Evolutionary conservation across 2,797 vertebrate genomes (phyloP), one percentile per base, ranked within the genome.

Genomic region (Microcaecilia unicolor): DNA sequence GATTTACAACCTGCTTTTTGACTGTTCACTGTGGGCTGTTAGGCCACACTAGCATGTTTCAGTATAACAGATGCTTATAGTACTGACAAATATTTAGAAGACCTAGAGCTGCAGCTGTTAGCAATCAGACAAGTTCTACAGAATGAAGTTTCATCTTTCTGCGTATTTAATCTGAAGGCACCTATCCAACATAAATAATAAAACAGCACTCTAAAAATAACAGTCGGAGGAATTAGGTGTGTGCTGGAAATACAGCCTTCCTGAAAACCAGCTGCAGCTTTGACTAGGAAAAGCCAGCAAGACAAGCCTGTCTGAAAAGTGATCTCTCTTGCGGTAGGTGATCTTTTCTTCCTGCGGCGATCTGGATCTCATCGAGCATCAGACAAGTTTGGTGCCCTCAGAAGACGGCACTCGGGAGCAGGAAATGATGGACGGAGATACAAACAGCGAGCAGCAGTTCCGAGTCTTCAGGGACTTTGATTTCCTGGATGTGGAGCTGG

Each of bases 291-390:
- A 64, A 70, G 59, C 67, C 55, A 35, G 37, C 14, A 3, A 28
- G 48, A 55, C 34, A 48, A 48, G 48, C 5, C 44, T 46, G 61
- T 70, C 59, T 78, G 60, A 72, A 54, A 53, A 50, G 35, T 49
- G 54, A 37, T 38, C 49, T 63, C 47, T 41, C 55, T 55, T 57
- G 44, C 26, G 40, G 3, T 64, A 99, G 96, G 96, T 99, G 46
- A 97, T 99, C 73, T 98, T 99, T 73, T 99, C 95, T 9, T 98
- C 94, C 6, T 97, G 93, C 42, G 96, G 94, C n/a, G 95, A 99
- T 63, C 63, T 98, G 85, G 96, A 99, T 51, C 83, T 98, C 70
- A 93, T 95, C 64, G 96, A 99, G 67, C 89, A 95, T 41, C 87
- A 95, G 56, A 85, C 91, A 1, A 97, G 91, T 22, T 77, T 93